Evolutionary conservation across 2,888 invertebrate species (phyloP).

Genomic region (Andrena camellia): DNA sequence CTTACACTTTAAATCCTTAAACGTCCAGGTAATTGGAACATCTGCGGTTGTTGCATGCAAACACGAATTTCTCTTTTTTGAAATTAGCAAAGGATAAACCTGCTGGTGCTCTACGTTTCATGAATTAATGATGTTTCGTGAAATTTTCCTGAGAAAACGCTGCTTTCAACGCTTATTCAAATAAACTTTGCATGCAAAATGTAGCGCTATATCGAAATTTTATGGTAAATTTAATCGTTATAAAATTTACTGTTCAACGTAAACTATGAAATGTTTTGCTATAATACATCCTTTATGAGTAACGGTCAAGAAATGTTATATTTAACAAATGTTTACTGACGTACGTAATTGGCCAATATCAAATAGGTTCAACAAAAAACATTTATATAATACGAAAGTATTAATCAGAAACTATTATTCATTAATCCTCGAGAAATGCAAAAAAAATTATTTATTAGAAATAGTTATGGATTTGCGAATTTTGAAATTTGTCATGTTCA

Average conservation of each 20-base stretch:
- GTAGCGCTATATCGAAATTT: not conserved
- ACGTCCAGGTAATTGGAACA: slow-evolving; percentile 26
- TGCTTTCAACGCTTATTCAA: not conserved
- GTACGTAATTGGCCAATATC: no score
- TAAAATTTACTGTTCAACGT: not conserved
- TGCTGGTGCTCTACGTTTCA: not conserved
- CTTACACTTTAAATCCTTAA: slow-evolving; percentile 1
- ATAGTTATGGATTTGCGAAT: not conserved
- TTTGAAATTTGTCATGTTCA: no score
- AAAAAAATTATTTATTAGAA: not conserved
- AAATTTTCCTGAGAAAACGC: slow-evolving; percentile 7
- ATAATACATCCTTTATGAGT: not conserved
- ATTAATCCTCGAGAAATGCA: not conserved
- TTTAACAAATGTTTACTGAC: not conserved
- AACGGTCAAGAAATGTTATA: not conserved
- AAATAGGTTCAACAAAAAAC: no score
- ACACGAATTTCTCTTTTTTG: slow-evolving; percentile 23
- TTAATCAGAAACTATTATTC: not conserved
- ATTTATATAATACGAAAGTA: not conserved
- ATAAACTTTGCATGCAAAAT: not conserved
- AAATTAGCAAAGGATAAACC: slow-evolving; percentile 19
- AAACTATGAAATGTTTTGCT: not conserved
- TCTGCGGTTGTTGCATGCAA: slow-evolving; percentile 10
- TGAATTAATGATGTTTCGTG: slow-evolving; percentile 12
- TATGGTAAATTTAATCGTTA: no score